phyloP scores from a whole-genome alignment of 2,888 invertebrate species.

The Drosophila kuntzei region DNA sequence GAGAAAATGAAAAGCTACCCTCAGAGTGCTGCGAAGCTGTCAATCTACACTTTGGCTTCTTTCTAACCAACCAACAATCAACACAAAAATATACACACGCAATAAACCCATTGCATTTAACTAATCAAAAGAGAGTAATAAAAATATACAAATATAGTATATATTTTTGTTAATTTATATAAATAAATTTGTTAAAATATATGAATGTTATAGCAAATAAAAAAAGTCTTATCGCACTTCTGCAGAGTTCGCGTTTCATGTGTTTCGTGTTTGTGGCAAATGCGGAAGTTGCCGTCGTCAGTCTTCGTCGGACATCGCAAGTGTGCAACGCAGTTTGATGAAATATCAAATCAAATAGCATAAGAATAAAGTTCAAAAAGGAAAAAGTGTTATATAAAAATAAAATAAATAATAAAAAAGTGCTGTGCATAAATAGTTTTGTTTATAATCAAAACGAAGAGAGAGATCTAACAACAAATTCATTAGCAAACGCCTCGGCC shows the following conservation, averaged over 20 bases:
- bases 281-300: constrained; percentile 74
- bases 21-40: constrained; percentile 80
- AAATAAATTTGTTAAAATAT: constrained; percentile 15
- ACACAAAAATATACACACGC: constrained; percentile 34
- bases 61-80: constrained; percentile 80
- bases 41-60: constrained; percentile 86
- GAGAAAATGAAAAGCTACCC: constrained; percentile 82
- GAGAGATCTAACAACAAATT: constrained; percentile 16
- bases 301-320: constrained; percentile 64
- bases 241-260: constrained; percentile 37
- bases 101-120: constrained; percentile 25
- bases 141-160: constrained; percentile 16
- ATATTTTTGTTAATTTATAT: constrained; percentile 13
- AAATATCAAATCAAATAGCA: constrained; percentile 30
- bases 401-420: constrained; percentile 23
- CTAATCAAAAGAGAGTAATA: constrained; percentile 10
- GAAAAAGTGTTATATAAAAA: constrained; percentile 38
- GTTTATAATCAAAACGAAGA: constrained; percentile 39
- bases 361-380: constrained; percentile 18
- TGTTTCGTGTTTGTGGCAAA: constrained; percentile 70
- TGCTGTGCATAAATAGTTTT: constrained; percentile 44
- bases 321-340: constrained; percentile 57
- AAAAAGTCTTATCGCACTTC: constrained; percentile 51
- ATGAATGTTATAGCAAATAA: neutral
- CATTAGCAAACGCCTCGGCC: constrained; percentile 54